Base-by-base conservation (phyloP, 2,888 invertebrate genomes). In the Nebria brevicollis region DNA sequence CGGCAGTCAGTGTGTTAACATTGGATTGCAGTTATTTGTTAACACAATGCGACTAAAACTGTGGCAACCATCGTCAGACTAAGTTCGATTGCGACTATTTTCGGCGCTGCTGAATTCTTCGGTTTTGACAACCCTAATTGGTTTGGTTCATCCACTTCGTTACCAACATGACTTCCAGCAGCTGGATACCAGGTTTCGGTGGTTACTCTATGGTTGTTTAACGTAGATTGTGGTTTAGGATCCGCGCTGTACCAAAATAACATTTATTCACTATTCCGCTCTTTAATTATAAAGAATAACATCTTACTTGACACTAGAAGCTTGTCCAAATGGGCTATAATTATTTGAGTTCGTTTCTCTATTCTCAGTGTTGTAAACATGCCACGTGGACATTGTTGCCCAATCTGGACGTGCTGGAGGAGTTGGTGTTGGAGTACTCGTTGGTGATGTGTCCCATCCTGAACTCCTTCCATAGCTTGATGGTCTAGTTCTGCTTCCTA, bases 81-180 rank as follows among this genome's bases (percentile, higher is more conserved):
- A 0, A 79, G 15, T 20, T 79, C 74, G 0, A 79, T 73, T 8
- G 83, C 83, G 1, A 80, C 64, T 15, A 81, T 72, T 42, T 77
- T 82, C 1, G 70, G 26, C 5, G 20, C 42, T 1, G 25, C 74
- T 0, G 80, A 83, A 7, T 73, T 66, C 66, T 84, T 83, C 13
- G 84, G 84, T 73, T 88, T 88, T 20, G 87, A 87, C 41, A 91
- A 86, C 0, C 92, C 91, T 84, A 91, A 89, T 84, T 92, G 92
- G 85, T 92, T 92, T 0, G 92, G 92, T 85, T 91, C 91, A 82
- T 92, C 92, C 1, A 92, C 90, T 84, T 91, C 90, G 84, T 91
- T 91, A 79, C 89, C 90, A n/a, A 90, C 86, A 84, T 91, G 91
- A 84, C 89, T 90, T 43, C 91, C 90, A 20, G 91, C 90, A 2